These are phyloP conservation scores for Porites lobata DNA, from an alignment of 92 coral and sea anemone species.

Conservation along the genomic window DNA sequence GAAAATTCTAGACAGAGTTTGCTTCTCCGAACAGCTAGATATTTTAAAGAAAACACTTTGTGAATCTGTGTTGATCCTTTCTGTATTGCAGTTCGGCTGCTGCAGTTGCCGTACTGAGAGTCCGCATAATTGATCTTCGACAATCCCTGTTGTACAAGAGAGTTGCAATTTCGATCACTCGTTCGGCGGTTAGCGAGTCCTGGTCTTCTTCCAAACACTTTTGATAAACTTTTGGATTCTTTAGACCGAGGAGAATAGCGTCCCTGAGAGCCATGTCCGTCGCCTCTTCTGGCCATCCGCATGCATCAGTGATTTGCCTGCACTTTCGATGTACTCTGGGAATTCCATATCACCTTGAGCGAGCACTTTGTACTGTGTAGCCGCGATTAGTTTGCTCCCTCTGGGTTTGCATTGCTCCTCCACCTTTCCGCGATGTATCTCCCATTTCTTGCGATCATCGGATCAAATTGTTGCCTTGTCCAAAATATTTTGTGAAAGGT, in stretches of 20 bases:
- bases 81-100: not conserved
- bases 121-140: slow-evolving; percentile 28
- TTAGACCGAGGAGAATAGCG: slow-evolving; percentile 24
- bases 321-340: no score
- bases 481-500: no score
- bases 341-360: no score
- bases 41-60: not conserved
- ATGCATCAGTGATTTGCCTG: not conserved
- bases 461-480: no score
- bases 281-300: not conserved
- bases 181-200: slow-evolving; percentile 14
- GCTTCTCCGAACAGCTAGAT: no score
- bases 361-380: no score
- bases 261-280: not conserved
- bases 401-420: no score
- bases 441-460: no score
- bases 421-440: no score
- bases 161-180: slow-evolving; percentile 26
- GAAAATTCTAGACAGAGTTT: no score
- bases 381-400: no score
- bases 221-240: slow-evolving; percentile 16
- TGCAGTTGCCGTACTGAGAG: slow-evolving; percentile 3
- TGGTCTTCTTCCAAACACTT: slow-evolving; percentile 34
- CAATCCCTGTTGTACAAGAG: slow-evolving; percentile 28
- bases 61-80: slow-evolving; percentile 27